Percentiles rank a stretch among this genome's conserved stretches.
Evolutionary conservation across 2,888 invertebrate species (phyloP).

Genomic region (Trichogramma evanescens): DNA sequence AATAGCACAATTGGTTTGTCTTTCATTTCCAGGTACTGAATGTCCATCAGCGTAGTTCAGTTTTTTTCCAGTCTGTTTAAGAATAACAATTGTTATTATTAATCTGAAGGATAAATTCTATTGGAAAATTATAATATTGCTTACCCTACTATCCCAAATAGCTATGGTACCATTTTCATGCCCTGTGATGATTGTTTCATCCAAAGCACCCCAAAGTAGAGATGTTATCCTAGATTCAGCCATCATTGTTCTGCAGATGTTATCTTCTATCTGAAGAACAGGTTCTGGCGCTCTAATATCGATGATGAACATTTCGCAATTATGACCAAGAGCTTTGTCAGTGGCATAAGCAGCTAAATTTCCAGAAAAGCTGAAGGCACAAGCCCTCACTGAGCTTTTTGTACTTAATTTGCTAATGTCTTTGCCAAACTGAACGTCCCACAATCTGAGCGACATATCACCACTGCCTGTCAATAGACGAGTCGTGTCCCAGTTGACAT

Average conservation of each 20-base stretch:
- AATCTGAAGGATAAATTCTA: background rate
- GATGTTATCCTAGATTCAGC: slow-evolving; percentile 81
- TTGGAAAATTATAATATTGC: slow-evolving; percentile 23
- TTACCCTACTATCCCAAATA: slow-evolving; percentile 85
- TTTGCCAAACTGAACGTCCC: slow-evolving; percentile 82
- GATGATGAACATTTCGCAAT: slow-evolving; percentile 83
- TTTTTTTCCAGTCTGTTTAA: slow-evolving; percentile 69
- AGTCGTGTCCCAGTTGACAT: slow-evolving; percentile 92
- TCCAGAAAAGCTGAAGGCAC: slow-evolving; percentile 86
- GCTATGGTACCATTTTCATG: slow-evolving; percentile 90
- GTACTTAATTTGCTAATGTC: slow-evolving; percentile 70
- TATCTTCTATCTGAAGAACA: slow-evolving; percentile 60
- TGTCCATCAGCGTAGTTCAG: slow-evolving; percentile 75
- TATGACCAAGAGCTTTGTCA: slow-evolving; percentile 84
- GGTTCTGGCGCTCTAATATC: slow-evolving; percentile 74
- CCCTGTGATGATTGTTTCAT: slow-evolving; percentile 85
- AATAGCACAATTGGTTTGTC: slow-evolving; percentile 59
- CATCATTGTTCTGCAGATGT: slow-evolving; percentile 73
- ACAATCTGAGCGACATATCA: slow-evolving; percentile 84
- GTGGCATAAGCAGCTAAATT: slow-evolving; percentile 89
- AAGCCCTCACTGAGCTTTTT: slow-evolving; percentile 86
- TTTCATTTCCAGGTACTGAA: slow-evolving; percentile 10
- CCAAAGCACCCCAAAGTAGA: slow-evolving; percentile 88
- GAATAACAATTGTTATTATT: background rate
- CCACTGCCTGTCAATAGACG: slow-evolving; percentile 89